These are phyloP conservation scores for Sylvia atricapilla DNA, from an alignment of 2,113 vertebrate species.

Conservation along the genomic window DNA sequence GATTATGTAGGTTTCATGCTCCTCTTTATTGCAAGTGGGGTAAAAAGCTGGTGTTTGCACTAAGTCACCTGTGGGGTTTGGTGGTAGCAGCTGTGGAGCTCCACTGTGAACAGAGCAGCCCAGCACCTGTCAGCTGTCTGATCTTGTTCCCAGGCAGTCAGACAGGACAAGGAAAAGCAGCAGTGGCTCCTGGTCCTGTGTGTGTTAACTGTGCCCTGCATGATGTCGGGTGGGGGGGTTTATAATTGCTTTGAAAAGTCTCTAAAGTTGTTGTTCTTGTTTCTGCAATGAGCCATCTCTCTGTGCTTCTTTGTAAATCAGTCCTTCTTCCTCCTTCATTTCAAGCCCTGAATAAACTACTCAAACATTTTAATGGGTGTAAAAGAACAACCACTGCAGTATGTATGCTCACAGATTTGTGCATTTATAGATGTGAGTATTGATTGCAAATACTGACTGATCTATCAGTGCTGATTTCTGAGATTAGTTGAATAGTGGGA, in stretches of 20 bases:
- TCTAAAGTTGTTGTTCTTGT: background rate
- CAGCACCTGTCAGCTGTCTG: rapidly evolving
- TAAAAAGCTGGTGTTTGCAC: background rate
- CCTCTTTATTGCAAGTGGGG: background rate
- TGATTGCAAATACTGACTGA: background rate
- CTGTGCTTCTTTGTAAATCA: background rate
- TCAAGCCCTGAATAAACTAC: background rate
- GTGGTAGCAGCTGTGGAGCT: background rate
- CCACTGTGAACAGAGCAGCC: background rate
- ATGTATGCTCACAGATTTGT: background rate
- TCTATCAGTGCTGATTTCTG: background rate
- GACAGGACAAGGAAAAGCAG: background rate
- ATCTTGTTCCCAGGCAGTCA: background rate
- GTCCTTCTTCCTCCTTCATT: background rate
- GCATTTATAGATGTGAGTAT: background rate
- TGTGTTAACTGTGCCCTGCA: background rate
- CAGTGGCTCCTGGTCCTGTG: background rate
- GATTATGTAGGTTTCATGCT: background rate
- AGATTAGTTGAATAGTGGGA: background rate
- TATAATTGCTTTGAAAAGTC: background rate
- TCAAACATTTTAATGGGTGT: background rate
- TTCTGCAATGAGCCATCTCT: background rate
- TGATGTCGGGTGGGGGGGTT: rapidly evolving
- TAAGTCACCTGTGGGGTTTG: background rate
- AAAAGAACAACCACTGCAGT: background rate